These are phyloP conservation scores for Ptychochromis oligacanthus DNA, from an alignment of 2,113 vertebrate species.

Conservation along the genomic window DNA sequence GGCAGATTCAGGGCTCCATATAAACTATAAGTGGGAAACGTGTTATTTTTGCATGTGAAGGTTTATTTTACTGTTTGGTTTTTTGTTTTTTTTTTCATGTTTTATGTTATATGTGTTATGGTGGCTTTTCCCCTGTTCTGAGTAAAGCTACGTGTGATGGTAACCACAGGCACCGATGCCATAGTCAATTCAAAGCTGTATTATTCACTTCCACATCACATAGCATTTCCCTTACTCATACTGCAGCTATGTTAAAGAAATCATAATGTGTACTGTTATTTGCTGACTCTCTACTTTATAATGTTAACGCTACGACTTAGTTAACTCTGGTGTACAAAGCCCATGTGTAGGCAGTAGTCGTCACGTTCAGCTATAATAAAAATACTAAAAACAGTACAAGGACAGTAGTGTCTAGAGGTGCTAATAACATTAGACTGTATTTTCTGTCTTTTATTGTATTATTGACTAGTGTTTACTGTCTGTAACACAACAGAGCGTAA, in stretches of 20 bases:
- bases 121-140: not conserved
- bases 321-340: constrained; percentile 75
- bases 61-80: constrained; percentile 14
- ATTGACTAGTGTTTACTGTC: constrained; percentile 78
- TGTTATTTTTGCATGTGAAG: constrained; percentile 38
- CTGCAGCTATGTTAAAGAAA: constrained; percentile 63
- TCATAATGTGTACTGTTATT: constrained; percentile 71
- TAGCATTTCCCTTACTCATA: constrained; percentile 48
- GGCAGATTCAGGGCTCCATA: constrained; percentile 15
- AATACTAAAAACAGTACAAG: constrained; percentile 74
- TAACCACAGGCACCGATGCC: constrained; percentile 38
- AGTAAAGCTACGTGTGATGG: constrained; percentile 36
- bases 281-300: constrained; percentile 69
- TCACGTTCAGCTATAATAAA: constrained; percentile 73
- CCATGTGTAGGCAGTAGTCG: constrained; percentile 73
- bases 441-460: constrained; percentile 81
- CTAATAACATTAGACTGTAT: constrained; percentile 82
- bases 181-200: constrained; percentile 44
- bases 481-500: constrained; percentile 79
- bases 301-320: constrained; percentile 77
- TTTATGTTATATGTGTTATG: not conserved
- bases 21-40: not conserved
- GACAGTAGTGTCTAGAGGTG: constrained; percentile 82
- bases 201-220: constrained; percentile 22
- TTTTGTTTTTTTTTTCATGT: not conserved